phyloP scores from a whole-genome alignment of 1,140 invertebrate species.

The Platorchestia sp. region DNA sequence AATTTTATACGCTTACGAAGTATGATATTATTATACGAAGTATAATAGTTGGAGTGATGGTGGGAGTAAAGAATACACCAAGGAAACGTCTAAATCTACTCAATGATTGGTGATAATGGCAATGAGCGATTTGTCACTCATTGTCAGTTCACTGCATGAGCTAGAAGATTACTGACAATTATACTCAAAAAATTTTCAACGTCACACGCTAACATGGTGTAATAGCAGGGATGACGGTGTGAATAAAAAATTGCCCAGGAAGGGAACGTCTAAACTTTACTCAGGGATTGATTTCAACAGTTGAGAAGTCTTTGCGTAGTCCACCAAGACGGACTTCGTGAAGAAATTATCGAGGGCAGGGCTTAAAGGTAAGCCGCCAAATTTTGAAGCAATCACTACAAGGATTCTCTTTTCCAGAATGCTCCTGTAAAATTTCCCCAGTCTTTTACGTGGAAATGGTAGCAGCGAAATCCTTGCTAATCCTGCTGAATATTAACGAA shows the following conservation, averaged over 20 bases:
- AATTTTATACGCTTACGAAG: neutral
- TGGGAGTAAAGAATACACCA: neutral
- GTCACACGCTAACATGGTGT: neutral
- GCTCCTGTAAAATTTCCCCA: neutral
- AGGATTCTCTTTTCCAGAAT: neutral
- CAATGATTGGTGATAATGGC: neutral
- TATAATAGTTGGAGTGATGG: neutral
- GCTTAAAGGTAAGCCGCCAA: neutral
- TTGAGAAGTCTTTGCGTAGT: neutral
- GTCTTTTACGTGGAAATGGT: neutral
- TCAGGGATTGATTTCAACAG: neutral
- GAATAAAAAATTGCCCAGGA: neutral
- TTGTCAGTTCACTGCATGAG: neutral
- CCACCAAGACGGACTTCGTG: neutral
- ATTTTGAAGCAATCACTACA: neutral
- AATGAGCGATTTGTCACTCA: too few relatives aligned
- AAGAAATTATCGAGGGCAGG: neutral
- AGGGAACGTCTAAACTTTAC: neutral
- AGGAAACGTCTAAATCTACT: neutral
- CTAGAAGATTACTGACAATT: neutral
- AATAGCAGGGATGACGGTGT: neutral
- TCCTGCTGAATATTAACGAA: slow-evolving; percentile 47
- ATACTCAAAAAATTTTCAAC: neutral
- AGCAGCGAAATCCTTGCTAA: neutral
- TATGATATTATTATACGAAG: too few relatives aligned